phyloP scores from a whole-genome alignment of 2,888 invertebrate species.

The Cheilosia vulpina region DNA sequence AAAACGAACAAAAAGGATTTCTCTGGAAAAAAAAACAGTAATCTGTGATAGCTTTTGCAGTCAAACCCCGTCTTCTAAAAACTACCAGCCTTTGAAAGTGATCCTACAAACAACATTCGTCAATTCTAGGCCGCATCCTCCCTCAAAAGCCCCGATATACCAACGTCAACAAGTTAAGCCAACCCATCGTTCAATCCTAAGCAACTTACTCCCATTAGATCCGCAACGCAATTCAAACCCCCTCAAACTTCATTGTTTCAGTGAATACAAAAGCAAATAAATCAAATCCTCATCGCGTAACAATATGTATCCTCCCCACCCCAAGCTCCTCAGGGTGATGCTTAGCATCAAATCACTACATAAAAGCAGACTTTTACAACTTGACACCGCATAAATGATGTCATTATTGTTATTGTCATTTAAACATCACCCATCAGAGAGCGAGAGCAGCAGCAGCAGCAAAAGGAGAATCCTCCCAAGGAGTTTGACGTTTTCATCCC shows the following conservation, averaged over 20 bases:
- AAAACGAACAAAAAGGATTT: too few species aligned
- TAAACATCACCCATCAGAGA: slow-evolving; percentile 53
- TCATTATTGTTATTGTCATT: slow-evolving; percentile 75
- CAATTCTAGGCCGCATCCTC: not conserved
- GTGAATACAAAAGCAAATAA: slow-evolving; percentile 58
- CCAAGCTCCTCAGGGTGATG: slow-evolving; percentile 32
- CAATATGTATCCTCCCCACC: slow-evolving; percentile 12
- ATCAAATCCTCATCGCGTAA: slow-evolving; percentile 49
- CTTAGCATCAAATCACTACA: slow-evolving; percentile 73
- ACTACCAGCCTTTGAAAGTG: too few species aligned
- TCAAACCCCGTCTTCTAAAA: too few species aligned
- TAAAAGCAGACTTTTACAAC: slow-evolving; percentile 74
- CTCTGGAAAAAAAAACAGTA: too few species aligned
- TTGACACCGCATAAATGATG: slow-evolving; percentile 75
- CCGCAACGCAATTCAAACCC: not conserved
- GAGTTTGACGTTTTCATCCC: slow-evolving; percentile 71
- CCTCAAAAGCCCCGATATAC: not conserved
- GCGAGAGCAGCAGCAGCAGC: not conserved
- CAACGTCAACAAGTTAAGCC: slow-evolving; percentile 22
- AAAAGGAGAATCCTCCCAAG: slow-evolving; percentile 37
- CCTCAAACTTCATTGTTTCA: slow-evolving; percentile 40
- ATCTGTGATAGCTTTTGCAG: too few species aligned
- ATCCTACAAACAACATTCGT: not conserved
- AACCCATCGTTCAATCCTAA: slow-evolving; percentile 15
- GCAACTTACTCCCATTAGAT: slow-evolving; percentile 16